These are phyloP conservation scores for Ciconia maguari DNA, from an alignment of 2,113 vertebrate genomes.

Conservation along the genomic window DNA sequence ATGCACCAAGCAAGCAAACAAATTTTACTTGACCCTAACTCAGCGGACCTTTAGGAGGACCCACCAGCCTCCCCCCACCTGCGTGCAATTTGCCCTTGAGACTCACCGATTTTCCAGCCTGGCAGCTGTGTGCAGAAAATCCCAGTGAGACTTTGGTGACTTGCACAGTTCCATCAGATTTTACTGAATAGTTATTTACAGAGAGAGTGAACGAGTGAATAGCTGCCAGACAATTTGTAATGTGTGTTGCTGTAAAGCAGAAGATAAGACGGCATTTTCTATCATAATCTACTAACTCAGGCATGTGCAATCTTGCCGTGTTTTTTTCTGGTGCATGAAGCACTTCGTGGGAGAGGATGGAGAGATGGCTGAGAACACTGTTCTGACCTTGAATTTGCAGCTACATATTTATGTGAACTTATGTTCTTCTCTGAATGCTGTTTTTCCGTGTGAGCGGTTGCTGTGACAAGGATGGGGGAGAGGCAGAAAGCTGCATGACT, in stretches of 20 bases:
- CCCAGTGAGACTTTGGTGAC: neutral
- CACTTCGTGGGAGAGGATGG: neutral
- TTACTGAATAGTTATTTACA: conserved; percentile 35
- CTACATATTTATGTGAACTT: neutral
- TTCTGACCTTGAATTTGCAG: conserved; percentile 27
- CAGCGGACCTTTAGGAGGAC: neutral
- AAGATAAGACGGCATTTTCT: conserved; percentile 45
- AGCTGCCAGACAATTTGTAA: conserved; percentile 53
- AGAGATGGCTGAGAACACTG: neutral
- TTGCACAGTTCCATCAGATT: conserved; percentile 23
- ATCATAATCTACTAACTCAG: conserved; percentile 30
- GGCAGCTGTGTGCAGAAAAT: neutral
- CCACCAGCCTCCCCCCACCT: neutral
- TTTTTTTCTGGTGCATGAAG: neutral
- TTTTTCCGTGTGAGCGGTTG: neutral
- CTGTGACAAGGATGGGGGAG: neutral
- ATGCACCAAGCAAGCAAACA: neutral
- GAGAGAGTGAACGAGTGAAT: conserved; percentile 24
- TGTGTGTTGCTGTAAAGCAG: conserved; percentile 43
- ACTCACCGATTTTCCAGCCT: fast-evolving
- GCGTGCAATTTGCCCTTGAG: neutral
- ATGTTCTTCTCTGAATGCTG: neutral
- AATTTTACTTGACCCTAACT: neutral
- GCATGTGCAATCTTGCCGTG: neutral
- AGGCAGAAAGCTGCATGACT: neutral